Percentiles rank a stretch among this genome's conserved stretches.
Evolutionary conservation across 2,113 vertebrate genomes (phyloP).

Genomic region (Desmodus rotundus): DNA sequence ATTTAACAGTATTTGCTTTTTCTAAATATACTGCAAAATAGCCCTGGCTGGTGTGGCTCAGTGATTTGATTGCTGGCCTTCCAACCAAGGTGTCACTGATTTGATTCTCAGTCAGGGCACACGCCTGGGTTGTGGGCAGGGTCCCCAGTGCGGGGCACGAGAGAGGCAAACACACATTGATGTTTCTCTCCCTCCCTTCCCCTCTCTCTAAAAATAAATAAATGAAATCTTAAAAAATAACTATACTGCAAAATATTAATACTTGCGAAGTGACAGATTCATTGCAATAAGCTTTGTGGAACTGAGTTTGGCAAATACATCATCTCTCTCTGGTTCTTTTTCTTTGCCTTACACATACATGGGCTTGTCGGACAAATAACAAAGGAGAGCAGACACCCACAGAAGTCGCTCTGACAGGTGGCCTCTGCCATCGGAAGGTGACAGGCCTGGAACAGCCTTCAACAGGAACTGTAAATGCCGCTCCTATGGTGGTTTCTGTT

Average conservation of each 20-base stretch:
- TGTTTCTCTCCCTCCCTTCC: too few species aligned
- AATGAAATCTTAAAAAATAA: too few species aligned
- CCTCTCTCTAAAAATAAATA: too few species aligned
- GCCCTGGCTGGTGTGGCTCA: too few species aligned
- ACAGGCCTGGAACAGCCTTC: not conserved
- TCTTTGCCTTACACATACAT: not conserved
- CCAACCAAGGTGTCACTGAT: too few species aligned
- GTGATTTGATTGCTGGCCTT: too few species aligned
- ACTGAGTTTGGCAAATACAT: not conserved
- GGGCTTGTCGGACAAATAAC: not conserved
- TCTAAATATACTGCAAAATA: not conserved
- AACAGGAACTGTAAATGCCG: not conserved
- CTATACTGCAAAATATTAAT: not conserved
- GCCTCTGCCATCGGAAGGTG: not conserved
- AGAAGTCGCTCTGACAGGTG: not conserved
- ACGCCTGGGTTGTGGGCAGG: too few species aligned
- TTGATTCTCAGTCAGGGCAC: too few species aligned
- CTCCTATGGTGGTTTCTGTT: not conserved
- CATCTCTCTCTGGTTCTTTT: not conserved
- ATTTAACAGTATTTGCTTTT: not conserved
- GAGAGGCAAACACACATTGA: too few species aligned
- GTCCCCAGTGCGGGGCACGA: too few species aligned
- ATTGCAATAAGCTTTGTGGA: not conserved
- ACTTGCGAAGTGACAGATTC: not conserved
- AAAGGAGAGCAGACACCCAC: not conserved